phyloP scores from a whole-genome alignment of 2,113 vertebrate species.

The Poeciliopsis prolifica region DNA sequence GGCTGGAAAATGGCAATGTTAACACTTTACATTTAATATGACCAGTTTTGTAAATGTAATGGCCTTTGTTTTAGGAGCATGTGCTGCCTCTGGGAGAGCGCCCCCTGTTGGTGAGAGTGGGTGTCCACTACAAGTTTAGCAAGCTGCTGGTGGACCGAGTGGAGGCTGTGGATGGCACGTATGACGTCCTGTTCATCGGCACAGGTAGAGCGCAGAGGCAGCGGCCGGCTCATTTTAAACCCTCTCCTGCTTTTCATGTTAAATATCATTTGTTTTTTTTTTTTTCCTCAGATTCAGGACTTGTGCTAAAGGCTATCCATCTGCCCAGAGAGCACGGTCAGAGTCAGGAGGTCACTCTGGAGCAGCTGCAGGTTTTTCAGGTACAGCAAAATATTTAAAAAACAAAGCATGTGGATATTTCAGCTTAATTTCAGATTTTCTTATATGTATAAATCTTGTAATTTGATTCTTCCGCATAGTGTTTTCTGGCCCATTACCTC shows the following conservation, averaged over 20 bases:
- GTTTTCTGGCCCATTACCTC: no score
- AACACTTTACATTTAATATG: conserved; percentile 4
- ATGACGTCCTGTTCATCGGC: conserved; percentile 84
- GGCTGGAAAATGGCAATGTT: background rate
- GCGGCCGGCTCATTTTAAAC: no score
- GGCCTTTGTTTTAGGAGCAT: conserved; percentile 65
- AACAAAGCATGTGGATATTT: background rate
- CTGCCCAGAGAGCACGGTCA: conserved; percentile 71
- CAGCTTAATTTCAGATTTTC: background rate
- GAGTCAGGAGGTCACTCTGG: conserved; percentile 80
- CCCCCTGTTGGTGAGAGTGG: conserved; percentile 82
- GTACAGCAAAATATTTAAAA: conserved; percentile 50
- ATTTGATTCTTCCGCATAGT: background rate
- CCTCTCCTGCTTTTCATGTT: background rate
- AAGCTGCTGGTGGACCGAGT: conserved; percentile 83
- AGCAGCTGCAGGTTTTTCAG: conserved; percentile 84
- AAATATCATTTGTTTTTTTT: background rate
- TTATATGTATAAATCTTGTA: background rate
- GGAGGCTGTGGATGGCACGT: conserved; percentile 82
- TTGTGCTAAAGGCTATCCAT: conserved; percentile 82
- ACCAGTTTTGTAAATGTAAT: background rate
- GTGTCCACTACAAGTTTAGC: conserved; percentile 81
- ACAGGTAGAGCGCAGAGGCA: conserved; percentile 65
- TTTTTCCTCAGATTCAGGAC: conserved; percentile 76
- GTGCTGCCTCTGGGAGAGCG: conserved; percentile 78